Evolutionary conservation across 2,113 vertebrate genomes (phyloP), one percentile per base, ranked within the genome.

Genomic region (Thamnaconus septentrionalis): DNA sequence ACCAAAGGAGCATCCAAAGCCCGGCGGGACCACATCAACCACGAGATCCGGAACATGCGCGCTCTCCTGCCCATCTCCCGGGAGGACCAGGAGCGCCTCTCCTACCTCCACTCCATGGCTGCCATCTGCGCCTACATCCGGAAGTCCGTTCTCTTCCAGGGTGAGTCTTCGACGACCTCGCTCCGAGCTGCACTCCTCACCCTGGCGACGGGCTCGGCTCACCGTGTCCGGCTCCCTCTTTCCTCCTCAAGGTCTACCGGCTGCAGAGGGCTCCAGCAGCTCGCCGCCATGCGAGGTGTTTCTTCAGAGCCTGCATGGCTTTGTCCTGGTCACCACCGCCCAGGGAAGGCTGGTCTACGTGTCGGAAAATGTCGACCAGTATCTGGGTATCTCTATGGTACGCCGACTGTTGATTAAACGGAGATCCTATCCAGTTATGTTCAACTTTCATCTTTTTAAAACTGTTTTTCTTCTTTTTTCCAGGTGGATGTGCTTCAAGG

Each of bases 1-100:
- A 96, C 95, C 53, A 96, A 95, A 82, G 91, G 92, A 1, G 94
- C 95, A 0, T 96, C 95, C 11, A 96, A 96, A 83, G 93, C 93
- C 11, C 87, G 94, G 0, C 82, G 94, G 10, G 95, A 95, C 82
- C 93, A 92, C 73, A 95, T 96, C 76, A 95, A 95, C 0, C 61
- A 5, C 0, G 94, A 96, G 84, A 92, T 96, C 82, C 89, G 91
- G 77, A 90, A 69, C 0, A 87, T 96, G 90, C 91, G 93, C 1
- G 71, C 89, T 7, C 90, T 96, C 57, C 69, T 96, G 59, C 95
- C 95, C 75, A 89, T 94, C 66, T 66, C 75, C 0, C 42, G 59
- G 0, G 85, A 73, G 57, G 93, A 95, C 47, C 93, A 91, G 68
- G 93, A 94, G 56, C 90, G 91, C 0, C 93, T 96, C 18, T 95